Base-by-base conservation (phyloP, 1,140 invertebrate species). In the Reticulitermes speratus region DNA sequence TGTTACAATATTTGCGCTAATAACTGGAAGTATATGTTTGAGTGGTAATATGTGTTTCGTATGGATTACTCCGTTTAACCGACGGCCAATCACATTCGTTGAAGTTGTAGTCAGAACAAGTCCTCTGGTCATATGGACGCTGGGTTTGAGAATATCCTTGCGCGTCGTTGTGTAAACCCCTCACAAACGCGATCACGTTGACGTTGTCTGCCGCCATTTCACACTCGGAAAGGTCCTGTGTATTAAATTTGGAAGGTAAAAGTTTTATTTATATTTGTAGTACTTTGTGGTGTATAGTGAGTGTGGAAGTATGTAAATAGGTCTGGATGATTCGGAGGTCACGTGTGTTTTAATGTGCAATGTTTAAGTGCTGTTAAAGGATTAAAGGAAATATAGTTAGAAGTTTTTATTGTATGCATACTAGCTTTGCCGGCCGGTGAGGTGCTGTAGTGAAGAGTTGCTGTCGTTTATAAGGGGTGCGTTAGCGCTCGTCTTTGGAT, bases 161-260 rank as follows among this genome's bases (percentile, higher is more conserved):
- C 94, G 94, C 94, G 94, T 95, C 94, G 93, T 93, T 94, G 93
- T 94, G 94, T 94, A 93, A 94, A 94, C 94, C 94, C 94, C 94
- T 94, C 93, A 94, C 90, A 91, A 91, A 92, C 92, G 93, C 92
- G 93, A 94, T 95, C 94, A 95, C 94, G 94, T 95, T 95, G 94
- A 94, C 94, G 94, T 95, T 92, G 91, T 85, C 93, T 92, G 94
- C 94, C 94, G 95, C 94, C 94, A 95, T 95, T 94, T 94, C 90
- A 90, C 91, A 85, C 84, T 44, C 25, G 65, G 86, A 87, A 38
- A n/a, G n/a, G 12, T 30, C 55, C 65, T 44, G 83, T 83, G 44
- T 87, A 75, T 75, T 85, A 87, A 85, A 86, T 86, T 86, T 85
- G 14, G 44, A 82, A 87, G 86, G 86, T 85, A 87, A 87, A 82